Evolutionary conservation across 2,113 vertebrate species (phyloP).

Genomic region (Mesembrinibis cayennensis): DNA sequence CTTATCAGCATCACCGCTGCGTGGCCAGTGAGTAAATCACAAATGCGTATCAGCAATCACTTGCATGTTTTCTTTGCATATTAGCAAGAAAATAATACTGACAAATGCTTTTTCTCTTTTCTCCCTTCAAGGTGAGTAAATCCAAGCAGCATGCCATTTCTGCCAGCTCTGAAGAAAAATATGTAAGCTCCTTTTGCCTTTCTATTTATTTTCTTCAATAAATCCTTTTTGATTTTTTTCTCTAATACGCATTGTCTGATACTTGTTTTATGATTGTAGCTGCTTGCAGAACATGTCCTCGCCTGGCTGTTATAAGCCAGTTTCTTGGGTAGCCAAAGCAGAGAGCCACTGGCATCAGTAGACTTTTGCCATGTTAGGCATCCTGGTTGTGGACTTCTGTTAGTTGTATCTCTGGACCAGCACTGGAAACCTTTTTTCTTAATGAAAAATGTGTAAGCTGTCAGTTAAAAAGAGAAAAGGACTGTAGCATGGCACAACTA

Average conservation of each 20-base stretch:
- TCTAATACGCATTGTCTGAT: background rate
- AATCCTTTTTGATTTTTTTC: background rate
- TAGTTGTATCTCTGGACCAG: background rate
- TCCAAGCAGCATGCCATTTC: conserved; percentile 36
- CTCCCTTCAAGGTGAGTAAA: conserved; percentile 59
- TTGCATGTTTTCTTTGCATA: background rate
- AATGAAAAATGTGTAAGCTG: background rate
- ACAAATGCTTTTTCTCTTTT: background rate
- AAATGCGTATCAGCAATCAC: background rate
- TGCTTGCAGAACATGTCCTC: background rate
- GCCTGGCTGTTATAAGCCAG: background rate
- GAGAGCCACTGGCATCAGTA: background rate
- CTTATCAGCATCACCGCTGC: conserved; percentile 66
- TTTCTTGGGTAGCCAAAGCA: background rate
- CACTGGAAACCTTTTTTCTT: background rate
- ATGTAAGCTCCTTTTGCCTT: conserved; percentile 57
- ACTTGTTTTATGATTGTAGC: background rate
- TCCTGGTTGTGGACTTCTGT: background rate
- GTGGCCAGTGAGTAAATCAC: conserved; percentile 73
- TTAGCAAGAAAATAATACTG: background rate
- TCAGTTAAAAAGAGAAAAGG: background rate
- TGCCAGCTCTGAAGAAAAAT: conserved; percentile 69
- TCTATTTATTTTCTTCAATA: background rate
- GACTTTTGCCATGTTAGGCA: background rate
- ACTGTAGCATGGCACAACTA: background rate